Evolutionary conservation across 23 tunicate species (phyloP).

Genomic region (Pegea sp.): DNA sequence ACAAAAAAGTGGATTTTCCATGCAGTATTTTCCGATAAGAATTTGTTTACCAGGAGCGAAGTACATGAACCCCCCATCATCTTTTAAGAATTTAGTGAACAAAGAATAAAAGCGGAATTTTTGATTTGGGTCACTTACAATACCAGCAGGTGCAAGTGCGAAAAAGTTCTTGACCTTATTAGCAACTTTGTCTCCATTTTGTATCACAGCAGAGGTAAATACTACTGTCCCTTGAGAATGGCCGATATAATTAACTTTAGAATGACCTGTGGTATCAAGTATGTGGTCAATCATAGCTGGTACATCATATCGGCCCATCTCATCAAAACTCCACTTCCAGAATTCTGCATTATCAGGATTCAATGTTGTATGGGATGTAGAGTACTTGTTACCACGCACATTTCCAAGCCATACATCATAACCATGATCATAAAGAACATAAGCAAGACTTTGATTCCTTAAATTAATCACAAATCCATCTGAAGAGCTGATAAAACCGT

Average conservation of each 20-base stretch:
- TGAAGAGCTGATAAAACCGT: slow-evolving; percentile 68
- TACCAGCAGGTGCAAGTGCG: slow-evolving; percentile 83
- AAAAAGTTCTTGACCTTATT: slow-evolving; percentile 29
- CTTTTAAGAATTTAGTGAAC: no score
- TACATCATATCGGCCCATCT: slow-evolving; percentile 78
- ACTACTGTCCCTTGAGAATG: slow-evolving; percentile 66
- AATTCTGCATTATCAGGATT: slow-evolving; percentile 23
- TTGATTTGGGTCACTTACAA: no score
- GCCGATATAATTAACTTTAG: slow-evolving; percentile 42
- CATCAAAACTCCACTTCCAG: slow-evolving; percentile 86
- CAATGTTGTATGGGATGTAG: slow-evolving; percentile 19
- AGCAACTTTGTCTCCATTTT: slow-evolving; percentile 7
- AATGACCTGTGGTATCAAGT: slow-evolving; percentile 16
- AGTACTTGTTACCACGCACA: slow-evolving; percentile 73
- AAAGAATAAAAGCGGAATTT: no score
- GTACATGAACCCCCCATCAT: no score
- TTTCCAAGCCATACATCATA: slow-evolving; percentile 96
- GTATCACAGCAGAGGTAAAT: slow-evolving; percentile 27
- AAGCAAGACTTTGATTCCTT: slow-evolving; percentile 60
- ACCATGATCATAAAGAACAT: slow-evolving; percentile 38
- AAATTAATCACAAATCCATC: slow-evolving; percentile 64
- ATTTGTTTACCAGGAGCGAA: no score
- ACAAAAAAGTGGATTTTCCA: no score
- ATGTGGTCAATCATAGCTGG: slow-evolving; percentile 74
- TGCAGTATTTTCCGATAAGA: no score